Evolutionary conservation across 53 echinoderm and acorn worm genomes (phyloP).

Genomic region (Holothuria leucospilota): DNA sequence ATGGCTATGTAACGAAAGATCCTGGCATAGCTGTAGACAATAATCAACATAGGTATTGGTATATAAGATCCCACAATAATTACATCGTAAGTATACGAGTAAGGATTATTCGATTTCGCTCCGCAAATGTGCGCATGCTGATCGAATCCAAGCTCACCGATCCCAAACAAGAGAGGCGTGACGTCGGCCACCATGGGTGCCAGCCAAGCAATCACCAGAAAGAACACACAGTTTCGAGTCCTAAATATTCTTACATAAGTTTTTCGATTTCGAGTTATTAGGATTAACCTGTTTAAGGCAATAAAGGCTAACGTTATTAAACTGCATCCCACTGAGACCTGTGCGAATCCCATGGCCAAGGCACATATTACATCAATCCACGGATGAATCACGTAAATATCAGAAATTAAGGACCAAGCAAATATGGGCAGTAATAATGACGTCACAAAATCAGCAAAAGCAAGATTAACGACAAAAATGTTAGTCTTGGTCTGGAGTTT

Average conservation of each 20-base stretch:
- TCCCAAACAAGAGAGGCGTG: constrained; percentile 44
- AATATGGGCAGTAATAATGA: constrained; percentile 24
- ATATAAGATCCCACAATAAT: background rate
- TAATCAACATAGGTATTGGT: constrained; percentile 28
- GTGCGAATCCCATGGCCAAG: constrained; percentile 7
- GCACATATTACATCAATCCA: constrained; percentile 32
- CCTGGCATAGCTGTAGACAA: constrained; percentile 18
- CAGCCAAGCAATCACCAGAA: constrained; percentile 42
- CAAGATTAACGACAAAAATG: constrained; percentile 30
- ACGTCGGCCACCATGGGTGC: constrained; percentile 25
- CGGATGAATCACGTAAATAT: background rate
- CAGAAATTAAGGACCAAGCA: constrained; percentile 25
- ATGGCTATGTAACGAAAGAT: constrained; percentile 2
- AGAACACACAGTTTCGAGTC: constrained; percentile 17
- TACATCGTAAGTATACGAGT: constrained; percentile 25
- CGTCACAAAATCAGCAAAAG: constrained; percentile 24
- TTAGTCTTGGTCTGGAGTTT: constrained; percentile 13
- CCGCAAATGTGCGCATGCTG: constrained; percentile 12
- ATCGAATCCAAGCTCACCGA: constrained; percentile 58
- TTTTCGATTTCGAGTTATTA: constrained; percentile 4
- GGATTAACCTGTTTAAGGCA: constrained; percentile 21
- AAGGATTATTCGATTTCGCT: background rate
- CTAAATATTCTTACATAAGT: constrained; percentile 4
- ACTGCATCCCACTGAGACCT: constrained; percentile 18
- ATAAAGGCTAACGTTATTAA: constrained; percentile 8